Conservation (phyloP, 2,113 vertebrate genomes). For the Clinocottus analis region DNA sequence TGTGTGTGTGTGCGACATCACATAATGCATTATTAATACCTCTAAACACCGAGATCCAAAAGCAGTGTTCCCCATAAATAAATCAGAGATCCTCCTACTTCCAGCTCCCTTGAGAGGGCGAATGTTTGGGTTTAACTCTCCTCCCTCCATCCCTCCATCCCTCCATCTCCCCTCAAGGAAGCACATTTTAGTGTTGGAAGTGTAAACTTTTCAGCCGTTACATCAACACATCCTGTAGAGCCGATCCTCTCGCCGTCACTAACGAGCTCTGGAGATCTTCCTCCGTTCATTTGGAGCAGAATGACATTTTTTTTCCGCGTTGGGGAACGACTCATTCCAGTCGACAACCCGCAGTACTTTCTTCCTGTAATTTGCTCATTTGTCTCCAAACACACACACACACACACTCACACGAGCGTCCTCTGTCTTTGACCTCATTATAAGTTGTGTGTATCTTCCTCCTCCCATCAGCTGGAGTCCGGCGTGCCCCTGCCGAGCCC, state of each 20-base stretch:
- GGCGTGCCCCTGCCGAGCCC: conserved; percentile 93
- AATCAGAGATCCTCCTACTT: conserved; percentile 58
- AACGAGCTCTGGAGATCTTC: conserved; percentile 2
- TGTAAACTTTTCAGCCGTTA: conserved; percentile 37
- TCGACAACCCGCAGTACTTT: conserved; percentile 5
- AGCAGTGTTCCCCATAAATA: conserved; percentile 71
- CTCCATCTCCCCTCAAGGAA: conserved; percentile 24
- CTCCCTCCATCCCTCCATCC: background rate
- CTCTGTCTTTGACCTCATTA: background rate
- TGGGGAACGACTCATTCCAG: conserved; percentile 2
- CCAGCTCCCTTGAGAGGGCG: conserved; percentile 30
- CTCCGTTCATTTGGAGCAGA: background rate
- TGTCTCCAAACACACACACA: background rate
- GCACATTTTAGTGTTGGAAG: conserved; percentile 47
- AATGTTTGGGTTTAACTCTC: conserved; percentile 52
- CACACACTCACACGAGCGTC: too few species aligned
- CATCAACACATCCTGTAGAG: conserved; percentile 35
- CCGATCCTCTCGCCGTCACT: background rate
- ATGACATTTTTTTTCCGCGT: background rate
- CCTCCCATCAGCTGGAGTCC: conserved; percentile 87
- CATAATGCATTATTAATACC: conserved; percentile 66
- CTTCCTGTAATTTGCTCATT: conserved; percentile 6
- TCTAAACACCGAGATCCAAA: conserved; percentile 70
- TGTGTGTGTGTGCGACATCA: conserved; percentile 36
- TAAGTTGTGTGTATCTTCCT: background rate